These are phyloP conservation scores for Netelia virgata DNA, from an alignment of 2,888 invertebrate species.

Conservation along the genomic window DNA sequence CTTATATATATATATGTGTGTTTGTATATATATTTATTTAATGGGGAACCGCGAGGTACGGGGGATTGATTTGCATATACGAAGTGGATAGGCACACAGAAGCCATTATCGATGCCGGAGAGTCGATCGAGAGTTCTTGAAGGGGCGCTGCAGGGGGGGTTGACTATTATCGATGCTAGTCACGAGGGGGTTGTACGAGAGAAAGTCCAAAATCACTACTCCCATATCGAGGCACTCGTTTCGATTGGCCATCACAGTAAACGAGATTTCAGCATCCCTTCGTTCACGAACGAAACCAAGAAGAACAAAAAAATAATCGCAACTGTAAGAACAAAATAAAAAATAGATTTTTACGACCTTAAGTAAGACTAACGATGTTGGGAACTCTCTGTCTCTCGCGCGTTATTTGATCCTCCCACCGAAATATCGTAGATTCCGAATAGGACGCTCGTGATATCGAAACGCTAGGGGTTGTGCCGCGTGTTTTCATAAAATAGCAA, in stretches of 20 bases:
- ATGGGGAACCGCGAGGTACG: slow-evolving; percentile 71
- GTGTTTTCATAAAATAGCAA: slow-evolving; percentile 64
- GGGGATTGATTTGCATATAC: slow-evolving; percentile 84
- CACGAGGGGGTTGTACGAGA: slow-evolving; percentile 34
- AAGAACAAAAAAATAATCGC: slow-evolving; percentile 14
- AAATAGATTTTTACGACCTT: slow-evolving; percentile 34
- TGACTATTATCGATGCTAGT: slow-evolving; percentile 54
- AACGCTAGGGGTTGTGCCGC: background rate
- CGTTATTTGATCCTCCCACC: slow-evolving; percentile 47
- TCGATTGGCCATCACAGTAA: slow-evolving; percentile 53
- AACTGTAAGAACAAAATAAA: slow-evolving; percentile 12
- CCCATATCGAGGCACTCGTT: slow-evolving; percentile 56
- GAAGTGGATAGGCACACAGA: slow-evolving; percentile 74
- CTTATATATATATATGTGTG: slow-evolving; percentile 2
- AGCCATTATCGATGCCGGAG: slow-evolving; percentile 66
- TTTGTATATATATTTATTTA: slow-evolving; percentile 5
- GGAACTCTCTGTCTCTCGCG: slow-evolving; percentile 13
- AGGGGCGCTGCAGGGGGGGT: slow-evolving; percentile 4
- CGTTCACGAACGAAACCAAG: background rate
- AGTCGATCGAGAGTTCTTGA: slow-evolving; percentile 57
- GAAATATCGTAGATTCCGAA: slow-evolving; percentile 62
- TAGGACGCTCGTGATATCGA: slow-evolving; percentile 29
- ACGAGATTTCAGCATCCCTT: slow-evolving; percentile 19
- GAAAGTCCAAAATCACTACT: slow-evolving; percentile 67
- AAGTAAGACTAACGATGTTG: slow-evolving; percentile 62